A percentile compares a stretch with the other conserved stretches of the same genome.
Evolutionary conservation across 37 sponge, comb jelly and placozoan species (phyloP).

Genomic region (Oopsacas minuta): DNA sequence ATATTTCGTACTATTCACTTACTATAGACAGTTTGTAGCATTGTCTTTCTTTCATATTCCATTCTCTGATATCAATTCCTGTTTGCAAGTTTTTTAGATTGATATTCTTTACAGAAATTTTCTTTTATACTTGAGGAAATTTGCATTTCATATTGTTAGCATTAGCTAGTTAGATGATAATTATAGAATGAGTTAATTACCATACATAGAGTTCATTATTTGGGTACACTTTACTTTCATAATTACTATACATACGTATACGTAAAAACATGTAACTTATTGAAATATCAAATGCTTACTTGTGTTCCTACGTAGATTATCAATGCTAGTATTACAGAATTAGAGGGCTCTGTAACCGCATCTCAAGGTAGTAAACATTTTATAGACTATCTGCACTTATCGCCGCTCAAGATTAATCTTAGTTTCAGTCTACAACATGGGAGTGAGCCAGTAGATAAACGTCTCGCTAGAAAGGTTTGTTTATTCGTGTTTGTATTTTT

Average conservation of each 20-base stretch:
- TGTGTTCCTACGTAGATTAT: background rate
- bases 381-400: background rate
- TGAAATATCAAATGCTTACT: no score
- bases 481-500: background rate
- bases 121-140: no score
- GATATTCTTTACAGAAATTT: no score
- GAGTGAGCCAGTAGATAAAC: constrained; percentile 7
- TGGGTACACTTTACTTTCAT: background rate
- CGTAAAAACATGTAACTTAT: no score
- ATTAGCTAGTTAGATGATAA: background rate
- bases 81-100: no score
- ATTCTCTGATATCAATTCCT: no score
- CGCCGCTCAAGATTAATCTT: background rate
- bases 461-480: constrained; percentile 4
- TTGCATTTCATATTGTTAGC: background rate
- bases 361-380: constrained; percentile 4
- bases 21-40: background rate
- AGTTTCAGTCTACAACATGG: constrained; percentile 10
- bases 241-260: no score
- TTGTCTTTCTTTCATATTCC: background rate
- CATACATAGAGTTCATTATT: no score
- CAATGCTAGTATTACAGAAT: background rate
- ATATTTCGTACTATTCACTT: background rate
- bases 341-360: background rate
- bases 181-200: background rate